These are phyloP conservation scores for Sebastiscus albofasciatus DNA, from an alignment of 2,797 vertebrate genomes.

Conservation along the genomic window DNA sequence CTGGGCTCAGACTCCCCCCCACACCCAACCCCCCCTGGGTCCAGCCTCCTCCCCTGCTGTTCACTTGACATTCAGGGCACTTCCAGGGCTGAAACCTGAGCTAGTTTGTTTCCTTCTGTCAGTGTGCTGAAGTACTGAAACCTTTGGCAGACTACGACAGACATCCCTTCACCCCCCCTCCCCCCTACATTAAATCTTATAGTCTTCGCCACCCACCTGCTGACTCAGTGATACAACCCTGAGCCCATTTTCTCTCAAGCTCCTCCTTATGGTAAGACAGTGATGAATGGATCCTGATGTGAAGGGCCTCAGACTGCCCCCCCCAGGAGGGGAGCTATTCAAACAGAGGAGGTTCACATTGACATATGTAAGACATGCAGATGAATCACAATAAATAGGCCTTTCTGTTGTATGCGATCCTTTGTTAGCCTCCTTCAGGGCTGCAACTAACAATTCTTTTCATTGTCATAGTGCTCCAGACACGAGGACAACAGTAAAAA, in stretches of 20 bases:
- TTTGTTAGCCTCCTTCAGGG: not conserved
- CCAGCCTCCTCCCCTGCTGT: conserved; percentile 39
- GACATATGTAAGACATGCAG: not conserved
- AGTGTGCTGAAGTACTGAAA: conserved; percentile 40
- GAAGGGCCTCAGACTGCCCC: too few relatives aligned
- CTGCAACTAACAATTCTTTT: too few relatives aligned
- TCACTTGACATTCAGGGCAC: conserved; percentile 66
- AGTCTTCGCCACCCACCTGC: conserved; percentile 60
- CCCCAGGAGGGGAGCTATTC: not conserved
- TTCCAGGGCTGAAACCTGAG: conserved; percentile 73
- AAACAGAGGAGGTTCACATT: not conserved
- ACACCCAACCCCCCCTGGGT: not conserved
- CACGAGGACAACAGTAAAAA: too few relatives aligned
- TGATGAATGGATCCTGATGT: conserved; percentile 21
- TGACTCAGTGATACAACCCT: conserved; percentile 35
- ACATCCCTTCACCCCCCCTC: not conserved
- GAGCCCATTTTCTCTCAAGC: conserved; percentile 16
- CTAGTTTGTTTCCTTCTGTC: conserved; percentile 66
- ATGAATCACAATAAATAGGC: not conserved
- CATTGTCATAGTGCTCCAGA: too few relatives aligned
- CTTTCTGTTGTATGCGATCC: not conserved
- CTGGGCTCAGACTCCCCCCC: conserved; percentile 12
- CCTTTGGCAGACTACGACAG: conserved; percentile 10
- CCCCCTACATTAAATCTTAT: conserved; percentile 34
- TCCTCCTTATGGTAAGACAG: conserved; percentile 24